Conservation (phyloP, 2,113 vertebrate genomes). For the Anser brachyrhynchus region DNA sequence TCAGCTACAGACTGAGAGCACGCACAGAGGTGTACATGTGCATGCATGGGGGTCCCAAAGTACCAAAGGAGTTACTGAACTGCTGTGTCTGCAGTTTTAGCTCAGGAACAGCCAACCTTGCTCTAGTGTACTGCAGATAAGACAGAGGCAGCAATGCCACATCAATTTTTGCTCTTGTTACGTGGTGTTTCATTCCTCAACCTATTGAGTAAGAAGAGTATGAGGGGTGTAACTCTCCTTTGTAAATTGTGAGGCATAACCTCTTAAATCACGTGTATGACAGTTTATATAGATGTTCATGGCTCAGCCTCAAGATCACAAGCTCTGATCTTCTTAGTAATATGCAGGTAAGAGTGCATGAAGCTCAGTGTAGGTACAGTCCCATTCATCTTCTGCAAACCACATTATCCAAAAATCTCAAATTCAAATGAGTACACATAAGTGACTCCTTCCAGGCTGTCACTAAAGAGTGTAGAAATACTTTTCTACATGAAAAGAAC, state of each 20-base stretch:
- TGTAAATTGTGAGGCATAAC: not conserved
- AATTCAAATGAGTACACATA: not conserved
- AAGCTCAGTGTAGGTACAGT: not conserved
- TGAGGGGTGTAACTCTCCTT: not conserved
- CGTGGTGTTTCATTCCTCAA: not conserved
- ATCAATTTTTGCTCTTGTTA: not conserved
- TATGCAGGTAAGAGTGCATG: rapidly evolving
- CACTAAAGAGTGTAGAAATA: not conserved
- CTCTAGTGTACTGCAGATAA: not conserved
- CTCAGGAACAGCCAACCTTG: not conserved
- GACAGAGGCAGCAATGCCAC: not conserved
- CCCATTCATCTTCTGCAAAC: not conserved
- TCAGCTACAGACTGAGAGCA: not conserved
- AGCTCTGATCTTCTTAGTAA: not conserved
- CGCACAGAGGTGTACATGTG: not conserved
- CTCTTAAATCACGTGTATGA: not conserved
- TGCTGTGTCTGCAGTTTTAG: not conserved
- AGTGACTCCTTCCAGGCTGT: not conserved
- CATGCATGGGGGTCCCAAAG: not conserved
- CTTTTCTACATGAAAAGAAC: not conserved
- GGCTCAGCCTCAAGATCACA: not conserved
- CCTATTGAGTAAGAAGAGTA: not conserved
- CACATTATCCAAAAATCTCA: not conserved
- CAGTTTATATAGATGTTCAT: not conserved
- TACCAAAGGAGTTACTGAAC: rapidly evolving